These are phyloP conservation scores for Heteromurus nitidus DNA, from an alignment of 2,888 invertebrate genomes.

Conservation along the genomic window DNA sequence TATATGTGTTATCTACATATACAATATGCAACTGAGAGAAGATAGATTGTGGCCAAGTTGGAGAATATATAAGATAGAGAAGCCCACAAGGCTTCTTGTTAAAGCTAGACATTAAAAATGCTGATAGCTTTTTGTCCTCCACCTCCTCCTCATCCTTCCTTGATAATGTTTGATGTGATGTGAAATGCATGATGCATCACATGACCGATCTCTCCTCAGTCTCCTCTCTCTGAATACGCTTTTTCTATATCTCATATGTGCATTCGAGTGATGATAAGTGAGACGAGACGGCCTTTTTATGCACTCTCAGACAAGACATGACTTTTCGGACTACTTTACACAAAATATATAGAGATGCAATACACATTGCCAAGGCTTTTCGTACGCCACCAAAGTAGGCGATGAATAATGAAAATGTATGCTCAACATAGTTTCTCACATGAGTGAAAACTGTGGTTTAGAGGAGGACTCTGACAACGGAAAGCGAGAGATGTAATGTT, in stretches of 20 bases:
- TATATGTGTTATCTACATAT: too few species aligned
- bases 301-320: not conserved
- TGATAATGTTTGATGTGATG: slow-evolving; percentile 11
- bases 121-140: not conserved
- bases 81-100: too few species aligned
- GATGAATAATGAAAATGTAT: slow-evolving; percentile 39
- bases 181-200: slow-evolving; percentile 33
- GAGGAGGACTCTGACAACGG: not conserved
- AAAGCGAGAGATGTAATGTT: too few species aligned
- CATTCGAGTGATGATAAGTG: slow-evolving; percentile 33
- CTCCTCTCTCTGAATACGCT: too few species aligned
- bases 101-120: too few species aligned
- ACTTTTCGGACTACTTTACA: slow-evolving; percentile 22
- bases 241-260: not conserved
- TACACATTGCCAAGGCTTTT: slow-evolving; percentile 10
- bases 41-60: too few species aligned
- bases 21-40: too few species aligned
- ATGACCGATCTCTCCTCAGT: slow-evolving; percentile 18
- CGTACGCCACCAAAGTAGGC: not conserved
- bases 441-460: slow-evolving; percentile 50
- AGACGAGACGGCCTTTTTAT: slow-evolving; percentile 27
- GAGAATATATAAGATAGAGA: too few species aligned
- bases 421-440: slow-evolving; percentile 29
- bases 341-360: slow-evolving; percentile 39
- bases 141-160: not conserved